These are phyloP conservation scores for Mirounga angustirostris DNA, from an alignment of 2,113 vertebrate species.

Conservation along the genomic window DNA sequence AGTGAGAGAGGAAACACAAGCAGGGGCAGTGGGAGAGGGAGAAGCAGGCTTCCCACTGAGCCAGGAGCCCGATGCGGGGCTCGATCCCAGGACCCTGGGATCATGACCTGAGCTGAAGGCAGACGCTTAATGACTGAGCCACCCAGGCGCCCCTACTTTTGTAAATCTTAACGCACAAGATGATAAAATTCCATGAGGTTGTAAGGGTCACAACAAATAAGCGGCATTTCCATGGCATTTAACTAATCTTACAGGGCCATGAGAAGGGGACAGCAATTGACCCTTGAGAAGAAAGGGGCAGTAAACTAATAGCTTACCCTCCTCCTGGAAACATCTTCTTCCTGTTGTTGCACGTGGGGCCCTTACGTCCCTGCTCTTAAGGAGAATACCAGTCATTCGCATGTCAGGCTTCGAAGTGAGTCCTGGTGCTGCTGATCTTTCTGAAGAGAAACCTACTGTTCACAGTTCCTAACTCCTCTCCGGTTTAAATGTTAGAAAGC, in stretches of 20 bases:
- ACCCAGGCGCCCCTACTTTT: not conserved
- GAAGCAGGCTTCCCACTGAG: too few species aligned
- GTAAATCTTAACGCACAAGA: constrained; percentile 1
- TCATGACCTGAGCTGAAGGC: too few species aligned
- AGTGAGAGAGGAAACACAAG: too few species aligned
- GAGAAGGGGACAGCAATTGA: not conserved
- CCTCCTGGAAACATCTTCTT: not conserved
- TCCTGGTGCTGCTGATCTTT: not conserved
- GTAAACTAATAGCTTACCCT: not conserved
- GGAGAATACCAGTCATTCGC: not conserved
- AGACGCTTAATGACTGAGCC: too few species aligned
- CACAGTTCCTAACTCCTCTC: not conserved
- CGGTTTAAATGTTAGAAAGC: not conserved
- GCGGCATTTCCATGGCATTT: not conserved
- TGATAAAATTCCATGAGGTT: not conserved
- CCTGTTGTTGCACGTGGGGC: rapidly evolving
- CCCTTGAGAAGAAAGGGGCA: not conserved
- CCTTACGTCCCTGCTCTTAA: too few species aligned
- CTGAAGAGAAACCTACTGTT: not conserved
- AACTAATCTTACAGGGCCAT: not conserved
- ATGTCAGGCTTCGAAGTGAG: not conserved
- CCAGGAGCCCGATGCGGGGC: too few species aligned
- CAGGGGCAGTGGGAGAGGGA: too few species aligned
- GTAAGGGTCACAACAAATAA: not conserved
- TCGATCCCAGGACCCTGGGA: too few species aligned